These are phyloP conservation scores for Campoletis raptor DNA, from an alignment of 2,888 invertebrate genomes.

Conservation along the genomic window DNA sequence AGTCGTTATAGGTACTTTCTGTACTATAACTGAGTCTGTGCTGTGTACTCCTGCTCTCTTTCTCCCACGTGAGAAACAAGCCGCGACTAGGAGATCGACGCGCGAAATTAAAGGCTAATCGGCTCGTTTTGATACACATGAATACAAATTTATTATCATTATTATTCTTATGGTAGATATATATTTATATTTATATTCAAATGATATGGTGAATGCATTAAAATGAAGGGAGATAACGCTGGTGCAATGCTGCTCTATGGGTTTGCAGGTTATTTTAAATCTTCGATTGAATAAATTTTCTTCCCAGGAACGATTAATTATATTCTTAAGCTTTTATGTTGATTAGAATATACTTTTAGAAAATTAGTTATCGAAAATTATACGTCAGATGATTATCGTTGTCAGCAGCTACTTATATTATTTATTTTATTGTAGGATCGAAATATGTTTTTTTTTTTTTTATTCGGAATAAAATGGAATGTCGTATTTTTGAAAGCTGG, in stretches of 20 bases:
- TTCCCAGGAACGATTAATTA: not conserved
- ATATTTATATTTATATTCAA: conserved; percentile 24
- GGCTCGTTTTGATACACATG: conserved; percentile 60
- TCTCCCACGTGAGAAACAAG: conserved; percentile 35
- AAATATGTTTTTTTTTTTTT: not conserved
- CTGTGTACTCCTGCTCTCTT: conserved; percentile 22
- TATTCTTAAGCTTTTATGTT: not conserved
- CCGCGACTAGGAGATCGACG: conserved; percentile 57
- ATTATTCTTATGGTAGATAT: conserved; percentile 43
- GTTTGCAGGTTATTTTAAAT: not conserved
- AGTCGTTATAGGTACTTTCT: conserved; percentile 62
- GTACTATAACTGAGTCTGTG: conserved; percentile 38
- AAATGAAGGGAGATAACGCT: conserved; percentile 45
- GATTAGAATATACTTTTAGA: not conserved
- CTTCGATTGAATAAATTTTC: not conserved
- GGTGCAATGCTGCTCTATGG: not conserved
- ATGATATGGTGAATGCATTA: not conserved
- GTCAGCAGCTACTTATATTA: not conserved
- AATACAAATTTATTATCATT: conserved; percentile 6
- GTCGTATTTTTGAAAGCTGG: not conserved
- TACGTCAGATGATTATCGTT: not conserved
- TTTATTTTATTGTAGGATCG: not conserved
- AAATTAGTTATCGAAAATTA: conserved; percentile 8
- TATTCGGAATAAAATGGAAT: not conserved
- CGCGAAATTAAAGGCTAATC: conserved; percentile 68